These are phyloP conservation scores for Mycteria americana DNA, from an alignment of 2,797 vertebrate genomes.

Conservation along the genomic window DNA sequence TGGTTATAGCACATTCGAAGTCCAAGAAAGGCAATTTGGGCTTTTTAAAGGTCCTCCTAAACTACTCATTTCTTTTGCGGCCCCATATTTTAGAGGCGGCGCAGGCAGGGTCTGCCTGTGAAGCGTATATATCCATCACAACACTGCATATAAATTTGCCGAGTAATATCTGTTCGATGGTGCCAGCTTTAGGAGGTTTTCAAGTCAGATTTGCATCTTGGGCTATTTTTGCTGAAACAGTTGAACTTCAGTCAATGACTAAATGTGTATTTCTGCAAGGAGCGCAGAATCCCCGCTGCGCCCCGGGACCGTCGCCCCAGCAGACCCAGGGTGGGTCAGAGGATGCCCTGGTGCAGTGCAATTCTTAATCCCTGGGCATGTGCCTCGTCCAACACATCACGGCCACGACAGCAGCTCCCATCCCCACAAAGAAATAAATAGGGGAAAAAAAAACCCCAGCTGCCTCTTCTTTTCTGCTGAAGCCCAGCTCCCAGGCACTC, in stretches of 20 bases:
- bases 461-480: background rate
- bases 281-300: background rate
- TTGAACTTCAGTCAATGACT: background rate
- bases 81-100: background rate
- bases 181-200: background rate
- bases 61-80: accelerated
- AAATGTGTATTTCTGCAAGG: accelerated
- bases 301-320: background rate
- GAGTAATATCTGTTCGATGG: background rate
- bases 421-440: background rate
- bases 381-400: background rate
- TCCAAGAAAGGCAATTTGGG: background rate
- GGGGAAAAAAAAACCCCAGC: too few relatives aligned
- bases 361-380: background rate
- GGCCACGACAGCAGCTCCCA: background rate
- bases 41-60: background rate
- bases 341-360: background rate
- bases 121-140: background rate
- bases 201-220: background rate
- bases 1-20: background rate
- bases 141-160: accelerated
- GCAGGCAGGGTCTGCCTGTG: background rate
- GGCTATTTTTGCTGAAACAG: background rate
- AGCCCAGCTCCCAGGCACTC: background rate
- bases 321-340: background rate